Base-by-base conservation (phyloP, 1,140 invertebrate species). In the Drosophila nannoptera region DNA sequence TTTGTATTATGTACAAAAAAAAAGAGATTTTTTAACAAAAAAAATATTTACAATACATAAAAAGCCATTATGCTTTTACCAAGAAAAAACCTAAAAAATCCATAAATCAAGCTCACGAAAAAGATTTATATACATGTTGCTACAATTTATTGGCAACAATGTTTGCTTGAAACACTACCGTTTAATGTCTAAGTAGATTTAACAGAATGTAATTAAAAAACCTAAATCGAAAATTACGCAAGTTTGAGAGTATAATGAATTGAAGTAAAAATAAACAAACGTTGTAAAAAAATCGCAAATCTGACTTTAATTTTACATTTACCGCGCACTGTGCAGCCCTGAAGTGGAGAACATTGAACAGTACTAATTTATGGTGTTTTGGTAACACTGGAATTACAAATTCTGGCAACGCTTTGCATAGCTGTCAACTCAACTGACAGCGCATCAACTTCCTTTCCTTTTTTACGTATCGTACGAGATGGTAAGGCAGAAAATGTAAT, bases 401-500 rank as follows among this genome's bases (percentile, higher is more conserved):
- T 7, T 22, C 32, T 73, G 70, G 70, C 69, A 75, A 62, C 72
- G 22, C 72, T 58, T 9, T 33, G 5, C 8, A 16, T 52, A 68
- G 31, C 31, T 78, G 76, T 78, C 76, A 78, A 73, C 43, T 56
- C 59, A 32, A 53, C 52, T 69, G 69, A 73, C 77, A 74, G 75
- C 73, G 58, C 71, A 73, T 22, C 66, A 69, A 75, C 77, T 74
- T 83, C 67, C 80, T 83, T 83, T 83, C 77, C 74, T 83, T 83
- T 83, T 77, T 80, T 74, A 70, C 69, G 76, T 84, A 88, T 83
- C 78, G 78, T 87, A 80, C 86, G 84, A 88, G 75, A 89, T 89
- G 87, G 87, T 89, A 80, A 88, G 33, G 31, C 62, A 14, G 4
- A 45, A 46, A 56, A 14, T 59, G 66, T 66, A 66, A 70, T 54